These are phyloP conservation scores for Epirrhoe tristata DNA, from an alignment of 2,888 invertebrate species.

Conservation along the genomic window DNA sequence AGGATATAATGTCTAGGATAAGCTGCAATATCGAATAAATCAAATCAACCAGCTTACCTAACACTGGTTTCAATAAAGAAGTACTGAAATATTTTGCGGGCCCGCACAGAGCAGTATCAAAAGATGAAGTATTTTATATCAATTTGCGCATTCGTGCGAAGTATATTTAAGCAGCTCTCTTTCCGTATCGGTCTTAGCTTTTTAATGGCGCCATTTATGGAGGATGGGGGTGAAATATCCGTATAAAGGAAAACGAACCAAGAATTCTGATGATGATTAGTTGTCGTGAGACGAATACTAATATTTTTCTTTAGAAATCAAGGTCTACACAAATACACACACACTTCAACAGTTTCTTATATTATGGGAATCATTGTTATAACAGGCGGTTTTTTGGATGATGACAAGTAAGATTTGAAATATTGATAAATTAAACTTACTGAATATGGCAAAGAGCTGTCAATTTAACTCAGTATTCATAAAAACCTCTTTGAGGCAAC, in stretches of 20 bases:
- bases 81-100: constrained; percentile 41
- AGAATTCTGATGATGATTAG: constrained; percentile 64
- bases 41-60: constrained; percentile 31
- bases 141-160: constrained; percentile 80
- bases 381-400: neutral
- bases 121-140: constrained; percentile 80
- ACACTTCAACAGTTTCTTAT: neutral
- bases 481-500: too few relatives aligned
- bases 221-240: constrained; percentile 67
- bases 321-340: constrained; percentile 15
- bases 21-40: constrained; percentile 20
- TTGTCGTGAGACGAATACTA: constrained; percentile 61
- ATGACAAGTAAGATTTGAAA: neutral
- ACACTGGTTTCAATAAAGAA: constrained; percentile 29
- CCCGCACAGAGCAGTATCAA: constrained; percentile 59
- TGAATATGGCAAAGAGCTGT: too few relatives aligned
- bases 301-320: constrained; percentile 50
- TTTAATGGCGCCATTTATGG: constrained; percentile 78
- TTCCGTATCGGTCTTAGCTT: constrained; percentile 68
- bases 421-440: neutral
- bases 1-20: constrained; percentile 5
- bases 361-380: neutral
- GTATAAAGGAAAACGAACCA: constrained; percentile 66
- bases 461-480: too few relatives aligned
- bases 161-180: constrained; percentile 77